These are phyloP conservation scores for Andrena trimmerana DNA, from an alignment of 2,888 invertebrate species.

Conservation along the genomic window DNA sequence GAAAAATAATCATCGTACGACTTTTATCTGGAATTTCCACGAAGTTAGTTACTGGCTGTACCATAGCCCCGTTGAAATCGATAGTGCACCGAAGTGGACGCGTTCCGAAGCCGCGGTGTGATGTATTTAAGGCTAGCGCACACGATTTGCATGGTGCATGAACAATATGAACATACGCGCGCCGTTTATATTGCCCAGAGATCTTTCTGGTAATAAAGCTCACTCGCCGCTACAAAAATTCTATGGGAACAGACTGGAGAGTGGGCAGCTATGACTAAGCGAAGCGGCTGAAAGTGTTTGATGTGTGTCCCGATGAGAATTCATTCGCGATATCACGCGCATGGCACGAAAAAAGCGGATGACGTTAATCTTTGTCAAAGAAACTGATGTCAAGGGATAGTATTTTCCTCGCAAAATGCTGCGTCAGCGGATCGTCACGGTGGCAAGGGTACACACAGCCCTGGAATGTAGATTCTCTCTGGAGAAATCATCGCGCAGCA, in stretches of 20 bases:
- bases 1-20: neutral
- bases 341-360: neutral
- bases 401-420: neutral
- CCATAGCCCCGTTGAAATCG: slow-evolving; percentile 31
- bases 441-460: neutral
- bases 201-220: slow-evolving; percentile 36
- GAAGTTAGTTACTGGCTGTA: neutral
- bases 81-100: slow-evolving; percentile 45
- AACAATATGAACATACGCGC: slow-evolving; percentile 48
- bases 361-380: neutral
- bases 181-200: slow-evolving; percentile 21
- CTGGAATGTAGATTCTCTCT: slow-evolving; percentile 29
- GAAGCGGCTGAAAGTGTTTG: neutral
- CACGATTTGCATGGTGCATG: slow-evolving; percentile 56
- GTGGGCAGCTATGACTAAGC: slow-evolving; percentile 12
- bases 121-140: slow-evolving; percentile 57
- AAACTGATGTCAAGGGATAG: neutral
- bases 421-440: neutral
- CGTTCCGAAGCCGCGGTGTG: slow-evolving; percentile 17
- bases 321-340: neutral
- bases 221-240: neutral
- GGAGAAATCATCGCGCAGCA: slow-evolving; percentile 44
- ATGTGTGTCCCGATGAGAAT: neutral
- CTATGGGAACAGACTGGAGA: neutral
- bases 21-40: slow-evolving; percentile 21